Evolutionary conservation across 2,113 vertebrate species (phyloP).

Genomic region (Rhinopithecus roxellana): DNA sequence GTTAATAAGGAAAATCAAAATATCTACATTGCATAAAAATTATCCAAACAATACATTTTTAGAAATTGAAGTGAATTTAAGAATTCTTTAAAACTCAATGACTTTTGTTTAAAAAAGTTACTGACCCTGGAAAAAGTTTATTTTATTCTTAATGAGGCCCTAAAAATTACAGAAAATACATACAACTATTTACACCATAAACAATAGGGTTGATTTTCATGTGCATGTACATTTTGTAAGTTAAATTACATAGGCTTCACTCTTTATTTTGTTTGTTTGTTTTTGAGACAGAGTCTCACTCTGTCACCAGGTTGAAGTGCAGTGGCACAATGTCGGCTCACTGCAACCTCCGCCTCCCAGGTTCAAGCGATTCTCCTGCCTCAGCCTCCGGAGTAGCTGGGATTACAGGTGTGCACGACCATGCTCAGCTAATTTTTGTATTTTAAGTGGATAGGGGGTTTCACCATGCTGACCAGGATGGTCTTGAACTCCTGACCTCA

Average conservation of each 20-base stretch:
- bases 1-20: background rate
- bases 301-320: too few species aligned
- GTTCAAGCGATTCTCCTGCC: too few species aligned
- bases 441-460: too few species aligned
- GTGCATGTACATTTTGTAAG: background rate
- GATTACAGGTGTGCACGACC: too few species aligned
- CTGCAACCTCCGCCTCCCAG: too few species aligned
- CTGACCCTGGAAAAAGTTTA: background rate
- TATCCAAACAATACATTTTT: background rate
- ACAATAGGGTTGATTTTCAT: background rate
- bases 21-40: background rate
- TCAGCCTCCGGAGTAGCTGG: too few species aligned
- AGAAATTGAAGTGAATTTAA: background rate
- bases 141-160: background rate
- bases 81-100: background rate
- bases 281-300: too few species aligned
- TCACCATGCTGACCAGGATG: too few species aligned
- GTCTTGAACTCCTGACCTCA: too few species aligned
- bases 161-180: conserved; percentile 1
- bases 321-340: too few species aligned
- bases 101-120: background rate
- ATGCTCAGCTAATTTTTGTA: too few species aligned
- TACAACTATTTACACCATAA: background rate
- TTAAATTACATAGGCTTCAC: background rate
- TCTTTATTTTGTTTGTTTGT: background rate